Conservation (phyloP, 64 coral and sea anemone genomes). For the Stylophora pistillata region DNA sequence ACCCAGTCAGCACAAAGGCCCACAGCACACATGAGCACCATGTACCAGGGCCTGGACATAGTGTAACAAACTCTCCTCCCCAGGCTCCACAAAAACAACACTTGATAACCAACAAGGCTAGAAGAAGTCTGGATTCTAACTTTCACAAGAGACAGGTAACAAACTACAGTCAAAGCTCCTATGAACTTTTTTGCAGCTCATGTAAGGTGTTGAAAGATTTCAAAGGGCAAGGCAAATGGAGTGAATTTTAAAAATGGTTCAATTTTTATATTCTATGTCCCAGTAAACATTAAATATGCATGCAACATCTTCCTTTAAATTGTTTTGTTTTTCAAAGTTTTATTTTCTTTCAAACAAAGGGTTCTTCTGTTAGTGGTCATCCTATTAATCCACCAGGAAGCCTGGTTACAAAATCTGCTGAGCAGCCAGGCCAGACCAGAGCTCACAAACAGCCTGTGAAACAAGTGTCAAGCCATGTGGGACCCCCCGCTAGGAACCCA, state of each 20-base stretch:
- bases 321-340: too few species aligned
- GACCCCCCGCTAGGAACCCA: slow-evolving; percentile 7
- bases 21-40: slow-evolving; percentile 30
- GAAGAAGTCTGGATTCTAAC: slow-evolving; percentile 36
- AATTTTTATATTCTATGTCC: too few species aligned
- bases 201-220: too few species aligned
- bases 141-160: slow-evolving; percentile 14
- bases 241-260: too few species aligned
- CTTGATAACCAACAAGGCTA: slow-evolving; percentile 1
- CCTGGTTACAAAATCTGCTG: slow-evolving; percentile 19
- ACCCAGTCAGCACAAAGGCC: slow-evolving; percentile 5
- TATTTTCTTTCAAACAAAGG: background rate
- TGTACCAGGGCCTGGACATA: slow-evolving; percentile 5
- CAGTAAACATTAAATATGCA: too few species aligned
- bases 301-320: too few species aligned
- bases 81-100: slow-evolving; percentile 39
- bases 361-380: slow-evolving; percentile 20
- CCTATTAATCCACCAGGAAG: slow-evolving; percentile 10
- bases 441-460: background rate
- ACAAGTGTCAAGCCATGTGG: slow-evolving; percentile 11
- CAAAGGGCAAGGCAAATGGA: too few species aligned
- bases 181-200: too few species aligned
- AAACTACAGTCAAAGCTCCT: background rate
- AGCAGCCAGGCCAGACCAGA: slow-evolving; percentile 11
- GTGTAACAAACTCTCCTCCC: slow-evolving; percentile 18